Evolutionary conservation across 1,140 invertebrate species (phyloP), one percentile per base, ranked within the genome.

Genomic region (Caerostris darwini): DNA sequence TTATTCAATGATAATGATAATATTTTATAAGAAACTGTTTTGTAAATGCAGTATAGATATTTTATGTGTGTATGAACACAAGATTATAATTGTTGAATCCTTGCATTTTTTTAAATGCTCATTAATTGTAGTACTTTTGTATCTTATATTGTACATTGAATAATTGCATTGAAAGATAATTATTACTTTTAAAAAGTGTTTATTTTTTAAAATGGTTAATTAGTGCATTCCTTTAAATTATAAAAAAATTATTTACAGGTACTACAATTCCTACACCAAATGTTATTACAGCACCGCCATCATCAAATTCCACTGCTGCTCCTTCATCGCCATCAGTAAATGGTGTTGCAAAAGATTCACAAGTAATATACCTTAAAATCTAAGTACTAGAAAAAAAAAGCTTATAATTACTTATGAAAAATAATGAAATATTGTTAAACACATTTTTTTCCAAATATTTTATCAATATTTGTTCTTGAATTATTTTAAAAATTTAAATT

Each of bases 231-330:
- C 3, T 67, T 67, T 67, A n/a, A 5, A 14, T 14, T 67, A n/a
- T 67, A 34, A 34, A 34, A 34, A 34, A 34, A 14, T 64, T 64
- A 57, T n/a, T 54, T 85, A 5, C 83, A 87, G 67, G 83, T 59
- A 87, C 94, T 12, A 92, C 94, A 7, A 87, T 92, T 12, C 89
- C 94, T n/a, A 94, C 93, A 58, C 94, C 94, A 34, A 50, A 90
- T 56, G 94, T 91, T 87, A 94, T 92, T 54, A 57, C 90, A 54
- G 94, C 90, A 56, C 94, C 94, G 34, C 94, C 94, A n/a, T 67
- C 83, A 61, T 67, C 83, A 61, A 92, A 77, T 57, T 19, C 59
- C 8, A 3, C 82, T 92, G 56, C 83, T 54, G n/a, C 93, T 14
- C 77, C 89, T 12, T 71, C 93, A n/a, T 86, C 93, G 64, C 93